Conservation (phyloP, 2,797 vertebrate species). For the Anniella stebbinsi region DNA sequence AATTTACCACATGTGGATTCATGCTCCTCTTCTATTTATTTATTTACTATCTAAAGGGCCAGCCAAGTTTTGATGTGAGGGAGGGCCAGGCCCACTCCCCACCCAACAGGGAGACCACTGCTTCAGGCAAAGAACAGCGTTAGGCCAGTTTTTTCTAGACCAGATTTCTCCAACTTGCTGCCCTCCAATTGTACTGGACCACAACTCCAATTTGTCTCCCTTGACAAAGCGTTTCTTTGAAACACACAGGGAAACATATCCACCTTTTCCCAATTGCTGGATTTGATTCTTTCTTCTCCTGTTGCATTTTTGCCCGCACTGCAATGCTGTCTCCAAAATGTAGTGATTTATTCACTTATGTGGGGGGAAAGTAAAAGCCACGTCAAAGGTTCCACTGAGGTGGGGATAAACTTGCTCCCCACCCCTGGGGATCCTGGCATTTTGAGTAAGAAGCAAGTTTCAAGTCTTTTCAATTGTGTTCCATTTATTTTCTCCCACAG, state of each 20-base stretch:
- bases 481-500: not conserved
- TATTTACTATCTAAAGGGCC: not conserved
- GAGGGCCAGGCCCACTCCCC: not conserved
- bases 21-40: not conserved
- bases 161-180: not conserved
- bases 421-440: not conserved
- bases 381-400: not conserved
- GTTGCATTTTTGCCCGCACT: not conserved
- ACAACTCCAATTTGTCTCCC: not conserved
- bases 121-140: not conserved
- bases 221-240: not conserved
- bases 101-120: not conserved
- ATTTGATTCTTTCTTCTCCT: not conserved
- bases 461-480: not conserved
- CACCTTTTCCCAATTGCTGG: not conserved
- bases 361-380: not conserved
- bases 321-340: not conserved
- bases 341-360: too few relatives aligned
- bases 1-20: not conserved
- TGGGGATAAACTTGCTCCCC: not conserved
- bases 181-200: too few relatives aligned
- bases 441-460: too few relatives aligned
- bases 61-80: not conserved
- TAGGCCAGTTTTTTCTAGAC: not conserved
- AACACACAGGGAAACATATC: not conserved